These are phyloP conservation scores for Sphecodes monilicornis DNA, from an alignment of 2,888 invertebrate genomes.

Conservation along the genomic window DNA sequence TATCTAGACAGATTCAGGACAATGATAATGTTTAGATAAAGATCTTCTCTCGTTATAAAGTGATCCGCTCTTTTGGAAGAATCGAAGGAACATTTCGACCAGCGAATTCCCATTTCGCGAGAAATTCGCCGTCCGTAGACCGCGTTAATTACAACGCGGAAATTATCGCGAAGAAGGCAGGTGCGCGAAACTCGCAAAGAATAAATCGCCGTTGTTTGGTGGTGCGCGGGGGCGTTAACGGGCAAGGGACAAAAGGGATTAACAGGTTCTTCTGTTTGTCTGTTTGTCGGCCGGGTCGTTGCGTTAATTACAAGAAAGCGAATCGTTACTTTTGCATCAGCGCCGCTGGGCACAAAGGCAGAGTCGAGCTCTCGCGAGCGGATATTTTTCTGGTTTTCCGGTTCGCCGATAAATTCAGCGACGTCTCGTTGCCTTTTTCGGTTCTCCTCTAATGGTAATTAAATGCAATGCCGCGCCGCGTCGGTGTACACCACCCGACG, in stretches of 20 bases:
- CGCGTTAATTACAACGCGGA: background rate
- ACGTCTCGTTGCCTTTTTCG: background rate
- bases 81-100: background rate
- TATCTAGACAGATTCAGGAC: background rate
- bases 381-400: constrained; percentile 10
- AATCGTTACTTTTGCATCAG: constrained; percentile 43
- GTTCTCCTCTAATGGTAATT: constrained; percentile 23
- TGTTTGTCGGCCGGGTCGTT: constrained; percentile 1
- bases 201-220: background rate
- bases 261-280: constrained; percentile 19
- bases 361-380: too few relatives aligned
- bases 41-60: background rate
- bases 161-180: background rate
- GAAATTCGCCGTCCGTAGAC: background rate
- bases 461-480: background rate
- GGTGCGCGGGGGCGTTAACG: background rate
- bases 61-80: background rate
- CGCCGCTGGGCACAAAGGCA: background rate
- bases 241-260: constrained; percentile 27
- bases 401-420: constrained; percentile 22
- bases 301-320: constrained; percentile 36
- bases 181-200: background rate
- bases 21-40: background rate
- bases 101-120: background rate
- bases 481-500: background rate